phyloP scores from a whole-genome alignment of 2,888 invertebrate genomes.

The Kryphioiulus occultus region DNA sequence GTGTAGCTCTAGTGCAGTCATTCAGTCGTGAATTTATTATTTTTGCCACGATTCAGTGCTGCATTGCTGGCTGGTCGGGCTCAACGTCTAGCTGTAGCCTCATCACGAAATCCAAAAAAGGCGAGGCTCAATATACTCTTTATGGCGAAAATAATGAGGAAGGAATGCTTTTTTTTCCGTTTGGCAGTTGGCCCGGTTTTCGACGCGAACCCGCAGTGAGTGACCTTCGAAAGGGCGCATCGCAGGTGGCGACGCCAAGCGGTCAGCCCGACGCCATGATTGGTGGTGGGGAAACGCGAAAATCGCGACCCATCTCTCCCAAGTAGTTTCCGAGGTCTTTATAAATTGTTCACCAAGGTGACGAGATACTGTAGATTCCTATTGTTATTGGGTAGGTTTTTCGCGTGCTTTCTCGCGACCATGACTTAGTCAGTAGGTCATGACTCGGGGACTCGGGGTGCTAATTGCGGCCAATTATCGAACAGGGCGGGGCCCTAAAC shows the following conservation, averaged over 20 bases:
- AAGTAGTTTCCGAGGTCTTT: too few species aligned
- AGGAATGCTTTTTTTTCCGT: neutral
- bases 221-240: neutral
- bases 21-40: too few species aligned
- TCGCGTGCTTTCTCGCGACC: neutral
- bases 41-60: too few species aligned
- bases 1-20: too few species aligned
- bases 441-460: neutral
- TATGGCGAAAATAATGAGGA: slow-evolving; percentile 4
- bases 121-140: slow-evolving; percentile 25
- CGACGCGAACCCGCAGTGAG: neutral
- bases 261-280: too few species aligned
- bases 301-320: too few species aligned
- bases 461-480: neutral
- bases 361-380: too few species aligned
- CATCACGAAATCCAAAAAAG: neutral
- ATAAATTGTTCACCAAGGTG: too few species aligned
- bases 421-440: neutral
- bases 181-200: neutral
- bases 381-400: too few species aligned
- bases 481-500: neutral
- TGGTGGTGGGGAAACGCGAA: too few species aligned
- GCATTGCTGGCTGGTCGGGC: too few species aligned
- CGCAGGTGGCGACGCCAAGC: neutral
- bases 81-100: too few species aligned